Evolutionary conservation across 2,113 vertebrate genomes (phyloP).

Genomic region (Heliornis fulica): DNA sequence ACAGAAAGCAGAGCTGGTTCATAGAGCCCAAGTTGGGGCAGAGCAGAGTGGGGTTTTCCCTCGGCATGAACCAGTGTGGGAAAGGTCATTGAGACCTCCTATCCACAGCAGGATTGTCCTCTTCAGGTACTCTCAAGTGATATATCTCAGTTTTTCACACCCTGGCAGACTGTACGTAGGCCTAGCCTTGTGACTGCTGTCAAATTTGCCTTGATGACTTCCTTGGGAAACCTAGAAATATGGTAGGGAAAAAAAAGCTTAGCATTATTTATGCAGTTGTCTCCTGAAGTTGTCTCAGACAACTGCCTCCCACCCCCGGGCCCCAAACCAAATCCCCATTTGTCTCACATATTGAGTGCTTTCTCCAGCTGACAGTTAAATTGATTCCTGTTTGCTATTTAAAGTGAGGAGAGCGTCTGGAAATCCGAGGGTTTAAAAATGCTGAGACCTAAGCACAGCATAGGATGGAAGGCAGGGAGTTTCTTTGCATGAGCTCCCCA

Average conservation of each 20-base stretch:
- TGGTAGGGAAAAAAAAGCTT: not conserved
- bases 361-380: conserved; percentile 15
- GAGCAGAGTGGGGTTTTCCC: not conserved
- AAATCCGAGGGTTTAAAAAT: not conserved
- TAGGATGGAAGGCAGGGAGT: not conserved
- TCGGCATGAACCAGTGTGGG: not conserved
- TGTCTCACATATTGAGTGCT: not conserved
- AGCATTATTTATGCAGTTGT: not conserved
- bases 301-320: not conserved
- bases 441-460: not conserved
- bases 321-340: not conserved
- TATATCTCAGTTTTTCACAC: not conserved
- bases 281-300: not conserved
- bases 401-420: not conserved
- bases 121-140: not conserved
- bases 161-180: rapidly evolving
- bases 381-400: not conserved
- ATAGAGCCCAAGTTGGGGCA: not conserved
- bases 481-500: not conserved
- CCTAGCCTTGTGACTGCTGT: not conserved
- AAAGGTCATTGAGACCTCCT: not conserved
- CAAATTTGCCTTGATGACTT: not conserved
- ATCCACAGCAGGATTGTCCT: not conserved
- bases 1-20: not conserved
- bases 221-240: not conserved